Evolutionary conservation across 1,140 invertebrate genomes (phyloP), one percentile per base, ranked within the genome.

Genomic region (Oedothorax gibbosus): DNA sequence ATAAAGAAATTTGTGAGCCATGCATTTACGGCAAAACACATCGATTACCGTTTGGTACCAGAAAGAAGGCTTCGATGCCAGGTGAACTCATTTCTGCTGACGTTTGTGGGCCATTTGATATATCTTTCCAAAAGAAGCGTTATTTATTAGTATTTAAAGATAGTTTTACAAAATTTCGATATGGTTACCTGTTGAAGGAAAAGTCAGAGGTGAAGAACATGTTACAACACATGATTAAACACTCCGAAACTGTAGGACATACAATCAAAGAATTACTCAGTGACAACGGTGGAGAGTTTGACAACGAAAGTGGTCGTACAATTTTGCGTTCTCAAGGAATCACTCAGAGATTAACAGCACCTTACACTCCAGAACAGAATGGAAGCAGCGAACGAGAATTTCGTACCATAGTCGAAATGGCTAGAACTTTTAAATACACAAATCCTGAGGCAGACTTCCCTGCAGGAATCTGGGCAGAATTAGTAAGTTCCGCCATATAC

Each of bases 211-310:
- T 71, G 6, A 66, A 60, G 15, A 4, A 60, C 2, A 56, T 62
- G 6, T 18, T 71, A 1, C 9, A 73, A 50, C 4, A 65, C 12
- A 54, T 86, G 49, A 14, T 81, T 7, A 20, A 14, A 57, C 68
- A 81, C 35, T 12, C 35, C 11, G 65, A 84, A 75, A 20, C 0
- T 10, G 4, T 65, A 11, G 76, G 21, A 9, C 20, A 85, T 60
- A 14, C 4, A 1, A 49, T 86, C 1, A 76, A 81, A 54, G 62
- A 69, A 57, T 12, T 87, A 14, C 53, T 85, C 2, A 82, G 51
- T 62, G 85, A 83, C 35, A 86, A 83, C 64, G 85, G 78, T 20
- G 65, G 20, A 6, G 76, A 87, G 56, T 87, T 83, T 50, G 71
- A 69, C 20, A 66, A 83, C 9, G 15, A 62, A 20, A 14, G 75